Evolutionary conservation across 2,797 vertebrate genomes (phyloP), one percentile per base, ranked within the genome.

Genomic region (Poecilia velifera): DNA sequence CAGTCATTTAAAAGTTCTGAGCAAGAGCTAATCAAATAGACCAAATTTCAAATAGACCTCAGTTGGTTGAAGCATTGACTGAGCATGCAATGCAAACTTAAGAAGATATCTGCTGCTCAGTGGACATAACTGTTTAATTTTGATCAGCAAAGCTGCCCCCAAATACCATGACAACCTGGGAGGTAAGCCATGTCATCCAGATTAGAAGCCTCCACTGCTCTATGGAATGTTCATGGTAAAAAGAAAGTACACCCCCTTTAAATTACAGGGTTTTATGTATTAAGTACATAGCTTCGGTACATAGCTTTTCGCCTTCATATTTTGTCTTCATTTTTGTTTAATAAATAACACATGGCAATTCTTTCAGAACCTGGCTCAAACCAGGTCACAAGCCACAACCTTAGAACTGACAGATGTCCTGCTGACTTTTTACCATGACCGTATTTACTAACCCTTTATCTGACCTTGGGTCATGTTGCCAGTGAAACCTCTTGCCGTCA

Each of bases 401-500:
- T 71, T 46, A 46, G 43, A 46, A 72, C 41, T 72, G 68, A 46
- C 1, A 43, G 66, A 43, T 22, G 22, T 70, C 39, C 22, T n/a
- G 13, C 39, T 41, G 20, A 43, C 39, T 70, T 70, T 70, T 70
- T 70, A 70, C 66, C 66, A 70, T 70, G 39, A 70, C 39, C 2
- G 6, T 87, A 59, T 83, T 81, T 81, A 79, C 82, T 34, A 34
- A 34, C 34, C 34, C 34, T 82, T 87, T 76, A 76, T 74, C 57
- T 81, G 82, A 88, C 83, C 86, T 43, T 73, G 84, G 72, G 57
- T 86, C 73, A 25, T 59, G 62, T 74, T 74, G 85, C 76, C 74
- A 87, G 87, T 90, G 85, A 82, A 89, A 85, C 68, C 62, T 71
- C 31, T 89, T 84, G 70, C 53, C 59, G 2, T 83, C 36, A 81